Conservation (phyloP, 1,140 invertebrate genomes). For the Hermetia illucens region DNA sequence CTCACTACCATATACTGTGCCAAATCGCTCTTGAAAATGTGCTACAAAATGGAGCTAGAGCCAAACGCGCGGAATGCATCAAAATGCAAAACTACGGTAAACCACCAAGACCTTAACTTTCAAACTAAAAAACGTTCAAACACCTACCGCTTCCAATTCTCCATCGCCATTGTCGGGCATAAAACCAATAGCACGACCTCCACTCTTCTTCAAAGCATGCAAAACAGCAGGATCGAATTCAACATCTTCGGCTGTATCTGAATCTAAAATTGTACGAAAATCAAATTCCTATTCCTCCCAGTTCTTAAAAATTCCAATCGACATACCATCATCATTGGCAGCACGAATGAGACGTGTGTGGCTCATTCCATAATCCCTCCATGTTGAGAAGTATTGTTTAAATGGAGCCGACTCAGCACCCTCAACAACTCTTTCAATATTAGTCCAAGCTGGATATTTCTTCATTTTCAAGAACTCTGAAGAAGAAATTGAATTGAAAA, state of each 20-base stretch:
- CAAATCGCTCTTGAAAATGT: too few species aligned
- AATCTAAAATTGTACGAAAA: too few species aligned
- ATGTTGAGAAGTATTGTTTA: slow-evolving; percentile 63
- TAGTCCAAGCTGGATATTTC: slow-evolving; percentile 65
- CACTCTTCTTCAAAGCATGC: slow-evolving; percentile 28
- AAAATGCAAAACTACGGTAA: too few species aligned
- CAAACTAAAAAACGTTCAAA: too few species aligned
- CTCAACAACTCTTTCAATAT: slow-evolving; percentile 54
- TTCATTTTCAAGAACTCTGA: slow-evolving; percentile 47
- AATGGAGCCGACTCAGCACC: slow-evolving; percentile 59
- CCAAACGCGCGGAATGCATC: too few species aligned
- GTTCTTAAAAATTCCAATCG: not conserved
- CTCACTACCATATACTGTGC: too few species aligned
- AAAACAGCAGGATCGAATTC: slow-evolving; percentile 23
- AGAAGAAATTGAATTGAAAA: not conserved
- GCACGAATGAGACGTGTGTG: slow-evolving; percentile 39
- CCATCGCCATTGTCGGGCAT: slow-evolving; percentile 59
- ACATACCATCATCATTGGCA: slow-evolving; percentile 20
- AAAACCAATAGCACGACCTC: slow-evolving; percentile 44
- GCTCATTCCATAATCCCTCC: slow-evolving; percentile 49
- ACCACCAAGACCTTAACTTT: too few species aligned
- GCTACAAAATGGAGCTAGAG: too few species aligned
- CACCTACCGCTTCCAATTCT: slow-evolving; percentile 33
- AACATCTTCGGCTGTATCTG: slow-evolving; percentile 14
- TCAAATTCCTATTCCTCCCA: too few species aligned